Base-by-base conservation (phyloP, 1,140 invertebrate species). In the Drosophila azteca region DNA sequence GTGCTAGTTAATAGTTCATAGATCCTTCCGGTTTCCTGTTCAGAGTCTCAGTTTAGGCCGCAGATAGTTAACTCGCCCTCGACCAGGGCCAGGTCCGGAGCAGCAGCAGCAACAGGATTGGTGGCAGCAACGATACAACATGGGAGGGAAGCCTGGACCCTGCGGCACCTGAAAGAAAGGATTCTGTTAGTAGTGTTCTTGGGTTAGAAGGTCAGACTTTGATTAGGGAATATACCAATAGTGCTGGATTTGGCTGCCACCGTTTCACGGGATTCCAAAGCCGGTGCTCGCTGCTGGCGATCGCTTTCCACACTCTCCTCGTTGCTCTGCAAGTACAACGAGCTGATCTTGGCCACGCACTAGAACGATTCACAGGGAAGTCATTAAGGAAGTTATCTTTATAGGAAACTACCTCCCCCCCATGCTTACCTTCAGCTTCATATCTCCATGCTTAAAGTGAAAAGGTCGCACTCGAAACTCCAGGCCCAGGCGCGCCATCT, bases 321-420 rank as follows among this genome's bases (percentile, higher is more conserved):
- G 77, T 96, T 96, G 84, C 95, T 96, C 65, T 95, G 93, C 93
- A 94, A 95, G 91, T 97, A 97, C 1, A 97, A 94, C 2, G 95
- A 95, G 2, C 95, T 96, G 88, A 97, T 96, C 31, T 95, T 97
- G 6, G 96, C 96, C 80, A 96, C 93, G 92, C 97, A 97, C 93
- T 94, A n/a, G 0, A 15, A 6, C 1, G 26, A n/a, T 11, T 6
- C 26, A 26, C 8, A 13, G n/a, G 0, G n/a, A 35, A 5, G 2
- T 11, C 26, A n/a, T 11, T 44, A 3, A 20, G 6, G 1, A 15
- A 43, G 29, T 13, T 26, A 17, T 5, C 7, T 60, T n/a, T 9
- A 7, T 13, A 17, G 24, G 0, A 13, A 11, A 35, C 15, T 6
- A 9, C 3, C 13, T 13, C 2, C 0, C 0, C 31, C 13, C 0